phyloP scores from a whole-genome alignment of 2,888 invertebrate species.

The Morpho helenor region DNA sequence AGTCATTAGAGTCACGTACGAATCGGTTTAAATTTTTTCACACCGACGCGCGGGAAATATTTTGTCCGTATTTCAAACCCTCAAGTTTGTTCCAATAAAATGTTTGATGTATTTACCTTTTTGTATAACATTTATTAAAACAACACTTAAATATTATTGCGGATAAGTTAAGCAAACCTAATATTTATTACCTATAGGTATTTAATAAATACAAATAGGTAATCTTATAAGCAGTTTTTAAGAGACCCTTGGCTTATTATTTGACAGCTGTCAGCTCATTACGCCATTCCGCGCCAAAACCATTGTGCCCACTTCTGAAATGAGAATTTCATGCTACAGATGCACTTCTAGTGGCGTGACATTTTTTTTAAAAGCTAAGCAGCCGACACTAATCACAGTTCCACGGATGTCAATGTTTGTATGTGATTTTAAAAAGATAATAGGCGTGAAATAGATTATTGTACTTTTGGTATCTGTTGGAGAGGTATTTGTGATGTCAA shows the following conservation, averaged over 20 bases:
- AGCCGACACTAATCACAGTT: slow-evolving; percentile 44
- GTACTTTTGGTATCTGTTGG: slow-evolving; percentile 3
- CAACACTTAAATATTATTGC: too few relatives aligned
- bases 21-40: slow-evolving; percentile 55
- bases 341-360: slow-evolving; percentile 49
- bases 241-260: slow-evolving; percentile 4
- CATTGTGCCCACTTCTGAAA: slow-evolving; percentile 29
- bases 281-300: slow-evolving; percentile 25
- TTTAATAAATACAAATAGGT: too few relatives aligned
- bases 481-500: slow-evolving; percentile 1
- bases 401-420: slow-evolving; percentile 27
- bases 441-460: slow-evolving; percentile 25
- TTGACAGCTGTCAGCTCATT: slow-evolving; percentile 33
- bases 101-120: slow-evolving; percentile 5
- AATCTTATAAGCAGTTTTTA: neutral
- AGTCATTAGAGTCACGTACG: slow-evolving; percentile 54
- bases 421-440: slow-evolving; percentile 23
- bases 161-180: too few relatives aligned
- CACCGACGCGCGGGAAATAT: slow-evolving; percentile 39
- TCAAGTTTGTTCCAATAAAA: slow-evolving; percentile 1
- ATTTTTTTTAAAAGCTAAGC: slow-evolving; percentile 39
- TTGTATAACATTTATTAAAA: neutral
- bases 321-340: slow-evolving; percentile 58
- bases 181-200: too few relatives aligned
- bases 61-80: slow-evolving; percentile 12